Evolutionary conservation across 2,797 vertebrate genomes (phyloP), one percentile per base, ranked within the genome.

Genomic region (Ctenochaetus hawaiiensis): DNA sequence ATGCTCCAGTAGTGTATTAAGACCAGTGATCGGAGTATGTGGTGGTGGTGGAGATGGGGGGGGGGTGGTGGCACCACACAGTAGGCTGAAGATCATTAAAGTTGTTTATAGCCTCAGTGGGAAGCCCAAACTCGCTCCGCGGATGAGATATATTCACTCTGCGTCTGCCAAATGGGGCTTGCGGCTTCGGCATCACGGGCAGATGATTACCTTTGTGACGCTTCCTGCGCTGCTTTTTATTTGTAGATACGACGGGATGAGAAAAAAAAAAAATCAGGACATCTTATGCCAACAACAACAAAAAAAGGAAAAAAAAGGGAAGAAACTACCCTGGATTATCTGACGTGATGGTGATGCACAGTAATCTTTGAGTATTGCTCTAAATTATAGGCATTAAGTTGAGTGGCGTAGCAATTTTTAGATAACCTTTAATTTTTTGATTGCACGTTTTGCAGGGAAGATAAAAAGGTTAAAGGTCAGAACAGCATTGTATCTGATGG

Each of bases 81-180:
- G 45, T 2, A 64, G 64, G 84, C 84, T 56, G 74, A 59, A 81
- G 77, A 87, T 91, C 84, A 88, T 94, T 90, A 90, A 90, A 92
- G 87, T 91, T 91, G 86, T 92, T 89, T 91, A 90, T 90, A 62
- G 77, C 82, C 89, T 67, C 74, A 6, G 81, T 83, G 84, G 81
- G 85, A 81, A 75, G 89, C 88, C 86, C 85, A 85, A 78, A 89
- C 81, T 83, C 76, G 75, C 87, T 68, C 63, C 18, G 22, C 48
- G 30, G 67, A 82, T 77, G 86, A 89, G 85, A 85, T 84, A 81
- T 84, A 83, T 84, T 84, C 87, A 76, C 69, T 82, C 62, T 6
- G 75, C 77, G 77, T 47, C 75, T 78, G 71, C 81, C 83, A 80
- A 84, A 89, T 87, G 86, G 85, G 78, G 75, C 82, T 63, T 37